Evolutionary conservation across 1,140 invertebrate genomes (phyloP), one percentile per base, ranked within the genome.

Genomic region (Monomorium pharaonis): DNA sequence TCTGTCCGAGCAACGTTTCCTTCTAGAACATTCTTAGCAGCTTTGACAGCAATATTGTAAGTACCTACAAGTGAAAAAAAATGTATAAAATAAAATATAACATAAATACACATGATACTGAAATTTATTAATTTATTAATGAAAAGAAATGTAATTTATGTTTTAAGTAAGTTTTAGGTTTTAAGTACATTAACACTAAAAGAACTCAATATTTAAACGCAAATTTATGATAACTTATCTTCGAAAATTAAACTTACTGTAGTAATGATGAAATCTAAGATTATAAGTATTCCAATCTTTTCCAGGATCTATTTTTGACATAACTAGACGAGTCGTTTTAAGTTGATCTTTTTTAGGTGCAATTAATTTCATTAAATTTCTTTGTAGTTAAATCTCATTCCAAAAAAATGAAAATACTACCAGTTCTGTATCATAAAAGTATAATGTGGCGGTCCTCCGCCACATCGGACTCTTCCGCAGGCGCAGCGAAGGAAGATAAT

Each of bases 251-350:
- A 18, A 65, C 33, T 65, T 65, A 69, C 42, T 69, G 9, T 47
- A 47, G 3, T 69, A 47, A 27, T 69, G 65, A 69, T 69, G 42
- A 47, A 69, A 47, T 24, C 24, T 1, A 69, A 47, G 65, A 69
- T 69, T 47, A 69, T 67, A 67, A 44, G 27, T 69, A 69, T 69
- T 16, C 65, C 21, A 69, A 69, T 69, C 42, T 47, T 69, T n/a
- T 69, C 37, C 37, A 27, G 65, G 21, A 47, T 69, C 21, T 3
- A 69, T 47, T 69, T 16, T 69, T 69, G 65, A 47, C 65, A 69
- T 47, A 27, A 69, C 37, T 14, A 69, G 47, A 47, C 37, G 37
- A 1, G 42, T 69, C 1, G 42, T 27, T 69, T 69, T 69, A 24
- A 47, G 37, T 6, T 47, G 27, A 24, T 69, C 21, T 27, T 69